phyloP scores from a whole-genome alignment of 2,888 invertebrate species.

The Microplitis deprimator region DNA sequence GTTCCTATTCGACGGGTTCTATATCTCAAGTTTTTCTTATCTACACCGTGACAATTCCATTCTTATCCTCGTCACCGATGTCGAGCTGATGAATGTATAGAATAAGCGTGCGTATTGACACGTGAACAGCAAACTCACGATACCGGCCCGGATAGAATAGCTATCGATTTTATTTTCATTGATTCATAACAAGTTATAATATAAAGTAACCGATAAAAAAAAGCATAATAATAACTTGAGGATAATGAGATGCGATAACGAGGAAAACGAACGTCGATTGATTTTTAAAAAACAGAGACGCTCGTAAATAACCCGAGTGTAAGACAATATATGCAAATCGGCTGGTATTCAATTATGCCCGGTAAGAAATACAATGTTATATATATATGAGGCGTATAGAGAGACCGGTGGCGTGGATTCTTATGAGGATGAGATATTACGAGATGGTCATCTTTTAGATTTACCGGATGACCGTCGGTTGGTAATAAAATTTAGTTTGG shows the following conservation, averaged over 20 bases:
- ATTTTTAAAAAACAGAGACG: neutral
- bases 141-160: too few species aligned
- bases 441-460: neutral
- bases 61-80: slow-evolving; percentile 15
- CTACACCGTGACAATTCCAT: slow-evolving; percentile 24
- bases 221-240: neutral
- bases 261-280: neutral
- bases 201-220: neutral
- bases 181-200: neutral
- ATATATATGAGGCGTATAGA: neutral
- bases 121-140: neutral
- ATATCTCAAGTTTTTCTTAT: slow-evolving; percentile 8
- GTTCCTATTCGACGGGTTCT: slow-evolving; percentile 8
- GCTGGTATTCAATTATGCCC: slow-evolving; percentile 35
- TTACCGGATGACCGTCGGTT: neutral
- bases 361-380: slow-evolving; percentile 28
- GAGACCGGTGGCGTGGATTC: neutral
- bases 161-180: slow-evolving; percentile 23
- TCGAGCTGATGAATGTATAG: neutral
- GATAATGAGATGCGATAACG: slow-evolving; percentile 27
- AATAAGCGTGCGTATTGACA: neutral
- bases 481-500: slow-evolving; percentile 6
- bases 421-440: slow-evolving; percentile 24
- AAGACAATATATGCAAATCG: slow-evolving; percentile 39
- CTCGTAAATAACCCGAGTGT: slow-evolving; percentile 24